Evolutionary conservation across 2,888 invertebrate species (phyloP).

Genomic region (Endotricha flammealis): DNA sequence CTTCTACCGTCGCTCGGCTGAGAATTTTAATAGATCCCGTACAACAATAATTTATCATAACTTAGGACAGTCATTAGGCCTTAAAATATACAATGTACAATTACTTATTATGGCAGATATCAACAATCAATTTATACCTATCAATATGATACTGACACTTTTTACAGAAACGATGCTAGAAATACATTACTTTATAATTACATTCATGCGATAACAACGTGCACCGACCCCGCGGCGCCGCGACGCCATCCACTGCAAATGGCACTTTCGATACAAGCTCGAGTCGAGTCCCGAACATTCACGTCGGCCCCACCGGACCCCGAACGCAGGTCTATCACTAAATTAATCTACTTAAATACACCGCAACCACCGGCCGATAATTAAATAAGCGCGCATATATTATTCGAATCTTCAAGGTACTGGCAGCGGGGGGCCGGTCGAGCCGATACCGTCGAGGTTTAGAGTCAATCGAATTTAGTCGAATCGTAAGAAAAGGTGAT

Average conservation of each 20-base stretch:
- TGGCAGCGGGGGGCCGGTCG: slow-evolving; percentile 25
- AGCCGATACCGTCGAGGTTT: slow-evolving; percentile 18
- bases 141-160: slow-evolving; percentile 63
- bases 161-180: slow-evolving; percentile 61
- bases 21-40: slow-evolving; percentile 44
- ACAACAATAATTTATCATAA: slow-evolving; percentile 61
- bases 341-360: slow-evolving; percentile 51
- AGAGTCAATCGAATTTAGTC: slow-evolving; percentile 17
- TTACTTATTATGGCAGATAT: slow-evolving; percentile 76
- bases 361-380: slow-evolving; percentile 31
- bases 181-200: too few species aligned
- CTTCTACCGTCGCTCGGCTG: slow-evolving; percentile 36
- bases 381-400: slow-evolving; percentile 33
- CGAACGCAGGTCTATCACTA: slow-evolving; percentile 30
- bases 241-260: slow-evolving; percentile 34
- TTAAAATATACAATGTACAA: slow-evolving; percentile 71
- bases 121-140: slow-evolving; percentile 69
- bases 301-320: slow-evolving; percentile 22
- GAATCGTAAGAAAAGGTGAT: slow-evolving; percentile 20
- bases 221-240: slow-evolving; percentile 33
- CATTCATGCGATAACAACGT: slow-evolving; percentile 51
- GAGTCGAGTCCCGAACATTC: slow-evolving; percentile 17
- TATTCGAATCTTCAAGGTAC: slow-evolving; percentile 32
- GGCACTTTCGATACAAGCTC: slow-evolving; percentile 50
- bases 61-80: slow-evolving; percentile 76